Percentiles rank a stretch among this genome's conserved stretches.
phyloP scores from a whole-genome alignment of 2,113 vertebrate genomes.

The Tricholaema leucomelas region DNA sequence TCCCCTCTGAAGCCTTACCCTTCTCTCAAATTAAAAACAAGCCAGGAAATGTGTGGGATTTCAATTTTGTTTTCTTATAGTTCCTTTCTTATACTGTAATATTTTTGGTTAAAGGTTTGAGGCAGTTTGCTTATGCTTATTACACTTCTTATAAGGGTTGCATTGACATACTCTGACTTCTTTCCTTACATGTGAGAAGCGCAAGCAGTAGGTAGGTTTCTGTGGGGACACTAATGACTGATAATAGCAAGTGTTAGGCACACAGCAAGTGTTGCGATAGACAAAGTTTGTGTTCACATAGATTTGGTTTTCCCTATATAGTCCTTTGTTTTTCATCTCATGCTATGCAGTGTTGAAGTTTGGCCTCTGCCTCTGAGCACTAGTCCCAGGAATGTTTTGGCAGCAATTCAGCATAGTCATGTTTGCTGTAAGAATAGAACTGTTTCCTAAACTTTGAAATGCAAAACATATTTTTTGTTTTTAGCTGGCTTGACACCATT shows the following conservation, averaged over 20 bases:
- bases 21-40: neutral
- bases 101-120: neutral
- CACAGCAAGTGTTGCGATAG: neutral
- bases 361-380: neutral
- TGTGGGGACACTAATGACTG: neutral
- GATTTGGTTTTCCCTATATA: neutral
- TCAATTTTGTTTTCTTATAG: neutral
- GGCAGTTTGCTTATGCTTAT: neutral
- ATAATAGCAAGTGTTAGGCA: neutral
- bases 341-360: neutral
- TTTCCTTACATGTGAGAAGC: neutral
- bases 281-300: neutral
- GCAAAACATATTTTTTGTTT: neutral
- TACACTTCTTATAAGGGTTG: neutral
- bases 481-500: slow-evolving; percentile 1
- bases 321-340: neutral
- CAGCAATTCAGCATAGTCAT: neutral
- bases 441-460: slow-evolving; percentile 36
- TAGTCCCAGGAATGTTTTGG: slow-evolving; percentile 25
- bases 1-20: neutral
- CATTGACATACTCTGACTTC: neutral
- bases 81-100: neutral
- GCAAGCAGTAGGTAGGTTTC: neutral
- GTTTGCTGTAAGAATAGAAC: slow-evolving; percentile 30
- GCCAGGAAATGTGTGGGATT: fast-evolving